phyloP scores from a whole-genome alignment of 2,888 invertebrate genomes.

The Chrysolina americana region DNA sequence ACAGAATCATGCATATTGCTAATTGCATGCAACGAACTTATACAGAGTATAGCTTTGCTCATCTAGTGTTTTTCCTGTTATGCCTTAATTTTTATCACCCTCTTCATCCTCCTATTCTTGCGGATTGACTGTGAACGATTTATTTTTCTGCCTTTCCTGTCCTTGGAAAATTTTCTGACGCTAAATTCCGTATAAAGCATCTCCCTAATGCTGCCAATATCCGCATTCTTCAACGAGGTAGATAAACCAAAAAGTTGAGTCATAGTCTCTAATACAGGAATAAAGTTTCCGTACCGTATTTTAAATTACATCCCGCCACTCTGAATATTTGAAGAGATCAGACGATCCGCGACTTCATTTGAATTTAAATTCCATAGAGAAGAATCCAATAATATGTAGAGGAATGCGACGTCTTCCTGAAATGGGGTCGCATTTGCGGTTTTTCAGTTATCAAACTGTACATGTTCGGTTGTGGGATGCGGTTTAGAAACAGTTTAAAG shows the following conservation, averaged over 20 bases:
- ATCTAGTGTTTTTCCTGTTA: no score
- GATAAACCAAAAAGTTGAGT: conserved; percentile 3
- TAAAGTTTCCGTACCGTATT: conserved; percentile 32
- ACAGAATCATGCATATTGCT: no score
- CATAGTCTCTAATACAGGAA: conserved; percentile 10
- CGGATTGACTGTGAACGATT: no score
- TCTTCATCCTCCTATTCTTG: no score
- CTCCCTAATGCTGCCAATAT: no score
- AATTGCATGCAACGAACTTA: no score
- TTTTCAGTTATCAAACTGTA: conserved; percentile 33
- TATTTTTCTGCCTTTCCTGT: no score
- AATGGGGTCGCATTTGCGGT: conserved; percentile 38
- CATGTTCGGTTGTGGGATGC: conserved; percentile 26
- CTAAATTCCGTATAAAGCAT: no score
- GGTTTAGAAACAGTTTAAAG: conserved; percentile 27
- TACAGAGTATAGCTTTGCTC: no score
- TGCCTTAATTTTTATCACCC: no score
- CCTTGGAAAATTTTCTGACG: no score
- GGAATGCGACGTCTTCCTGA: conserved; percentile 41
- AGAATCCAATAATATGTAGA: conserved; percentile 49
- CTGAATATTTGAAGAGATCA: conserved; percentile 44
- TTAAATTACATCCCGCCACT: conserved; percentile 38
- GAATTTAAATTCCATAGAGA: conserved; percentile 44
- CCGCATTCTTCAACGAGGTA: neutral
- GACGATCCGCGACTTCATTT: conserved; percentile 44